Conservation (phyloP, 2,888 invertebrate genomes). For the Lissocephala sabroskyi region DNA sequence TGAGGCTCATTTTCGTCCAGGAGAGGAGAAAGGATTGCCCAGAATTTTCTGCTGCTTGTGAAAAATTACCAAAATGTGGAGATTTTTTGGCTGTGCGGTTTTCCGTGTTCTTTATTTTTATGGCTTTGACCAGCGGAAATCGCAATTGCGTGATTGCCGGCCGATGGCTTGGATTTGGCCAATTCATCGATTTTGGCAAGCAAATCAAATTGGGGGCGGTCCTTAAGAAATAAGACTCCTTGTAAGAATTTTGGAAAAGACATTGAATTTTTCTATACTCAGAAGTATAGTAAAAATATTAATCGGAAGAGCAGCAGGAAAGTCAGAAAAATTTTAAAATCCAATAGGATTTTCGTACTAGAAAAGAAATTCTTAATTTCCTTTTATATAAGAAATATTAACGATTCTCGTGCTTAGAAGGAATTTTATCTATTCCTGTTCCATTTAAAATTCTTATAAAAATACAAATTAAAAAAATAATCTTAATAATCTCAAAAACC, state of each 20-base stretch:
- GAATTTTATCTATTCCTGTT: background rate
- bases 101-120: constrained; percentile 20
- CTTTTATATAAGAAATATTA: too few species aligned
- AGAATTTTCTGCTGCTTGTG: background rate
- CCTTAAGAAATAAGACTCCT: background rate
- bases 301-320: background rate
- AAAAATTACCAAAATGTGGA: background rate
- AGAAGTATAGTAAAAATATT: background rate
- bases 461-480: too few species aligned
- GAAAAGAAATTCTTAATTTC: too few species aligned
- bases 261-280: background rate
- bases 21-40: background rate
- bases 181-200: background rate
- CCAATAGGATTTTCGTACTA: too few species aligned
- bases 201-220: background rate
- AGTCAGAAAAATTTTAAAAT: background rate
- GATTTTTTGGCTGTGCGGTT: constrained; percentile 13
- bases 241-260: background rate
- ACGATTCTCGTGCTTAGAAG: too few species aligned
- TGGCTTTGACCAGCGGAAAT: constrained; percentile 2
- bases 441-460: background rate
- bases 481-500: too few species aligned
- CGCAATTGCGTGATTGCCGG: constrained; percentile 8
- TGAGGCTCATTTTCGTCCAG: constrained; percentile 26
- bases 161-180: constrained; percentile 1